These are phyloP conservation scores for Steinernema hermaphroditum DNA, from an alignment of 2,888 invertebrate species.

Conservation along the genomic window DNA sequence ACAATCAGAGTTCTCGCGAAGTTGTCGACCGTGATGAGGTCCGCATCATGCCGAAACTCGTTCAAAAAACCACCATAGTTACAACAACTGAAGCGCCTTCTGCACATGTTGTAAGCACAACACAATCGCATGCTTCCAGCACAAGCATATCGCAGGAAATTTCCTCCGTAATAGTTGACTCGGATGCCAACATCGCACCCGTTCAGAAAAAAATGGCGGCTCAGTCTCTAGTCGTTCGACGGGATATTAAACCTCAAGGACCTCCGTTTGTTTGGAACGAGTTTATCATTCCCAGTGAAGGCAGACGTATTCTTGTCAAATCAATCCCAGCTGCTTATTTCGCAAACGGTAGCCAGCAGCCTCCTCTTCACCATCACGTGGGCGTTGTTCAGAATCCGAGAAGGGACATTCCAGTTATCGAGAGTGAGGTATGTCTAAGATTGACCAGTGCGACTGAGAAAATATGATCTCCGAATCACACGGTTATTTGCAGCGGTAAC, in stretches of 20 bases:
- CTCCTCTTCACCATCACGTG: neutral
- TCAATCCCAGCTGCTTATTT: conserved; percentile 5
- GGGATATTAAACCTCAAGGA: neutral
- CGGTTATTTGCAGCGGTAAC: neutral
- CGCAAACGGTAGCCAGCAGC: neutral
- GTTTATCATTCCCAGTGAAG: conserved; percentile 13
- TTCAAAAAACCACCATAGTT: neutral
- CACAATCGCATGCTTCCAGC: too few species aligned
- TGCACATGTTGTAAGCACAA: too few species aligned
- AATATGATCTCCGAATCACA: neutral
- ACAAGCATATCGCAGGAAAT: too few species aligned
- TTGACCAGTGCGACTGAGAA: neutral
- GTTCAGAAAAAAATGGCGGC: neutral
- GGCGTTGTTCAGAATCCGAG: neutral
- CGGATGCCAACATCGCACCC: neutral
- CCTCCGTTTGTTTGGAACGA: conserved; percentile 16
- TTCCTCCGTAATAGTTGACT: neutral
- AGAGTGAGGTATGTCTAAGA: conserved; percentile 2
- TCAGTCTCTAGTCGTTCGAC: neutral
- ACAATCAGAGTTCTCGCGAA: conserved; percentile 24
- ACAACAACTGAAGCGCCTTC: neutral
- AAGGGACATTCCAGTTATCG: neutral
- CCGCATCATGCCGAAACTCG: neutral
- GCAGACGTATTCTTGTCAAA: neutral
- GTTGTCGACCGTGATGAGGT: conserved; percentile 16